These are phyloP conservation scores for Teleogryllus occipitalis DNA, from an alignment of 1,140 invertebrate genomes.

Conservation along the genomic window DNA sequence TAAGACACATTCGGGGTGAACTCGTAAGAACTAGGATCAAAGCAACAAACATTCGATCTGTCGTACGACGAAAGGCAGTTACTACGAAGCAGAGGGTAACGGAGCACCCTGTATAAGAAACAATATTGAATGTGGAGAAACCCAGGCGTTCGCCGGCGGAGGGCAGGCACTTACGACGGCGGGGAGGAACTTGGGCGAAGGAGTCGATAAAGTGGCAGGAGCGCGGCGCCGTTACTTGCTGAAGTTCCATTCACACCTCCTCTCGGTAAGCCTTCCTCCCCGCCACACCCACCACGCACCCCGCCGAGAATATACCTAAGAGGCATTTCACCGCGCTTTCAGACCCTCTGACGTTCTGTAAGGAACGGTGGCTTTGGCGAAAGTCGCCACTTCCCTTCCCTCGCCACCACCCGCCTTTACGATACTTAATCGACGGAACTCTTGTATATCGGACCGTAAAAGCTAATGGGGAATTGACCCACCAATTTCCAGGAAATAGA, in stretches of 20 bases:
- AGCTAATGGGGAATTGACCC: not conserved
- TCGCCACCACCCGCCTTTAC: not conserved
- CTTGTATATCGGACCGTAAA: not conserved
- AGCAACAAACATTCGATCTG: too few relatives aligned
- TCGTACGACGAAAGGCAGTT: too few relatives aligned
- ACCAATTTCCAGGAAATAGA: too few relatives aligned
- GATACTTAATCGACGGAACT: not conserved
- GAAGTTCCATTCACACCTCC: not conserved
- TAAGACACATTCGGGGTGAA: too few relatives aligned
- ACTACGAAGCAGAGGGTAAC: too few relatives aligned
- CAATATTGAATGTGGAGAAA: not conserved
- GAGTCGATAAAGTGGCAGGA: not conserved
- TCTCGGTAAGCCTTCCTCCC: not conserved
- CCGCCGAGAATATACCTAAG: not conserved
- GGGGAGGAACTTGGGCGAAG: not conserved
- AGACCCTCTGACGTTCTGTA: not conserved
- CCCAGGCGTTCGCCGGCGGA: not conserved
- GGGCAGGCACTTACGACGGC: not conserved
- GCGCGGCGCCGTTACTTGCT: too few relatives aligned
- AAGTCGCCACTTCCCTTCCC: not conserved
- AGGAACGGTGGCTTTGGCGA: not conserved
- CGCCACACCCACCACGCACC: too few relatives aligned
- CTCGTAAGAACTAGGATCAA: too few relatives aligned
- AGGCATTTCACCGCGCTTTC: not conserved
- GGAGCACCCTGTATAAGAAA: not conserved